phyloP scores from a whole-genome alignment of 2,888 invertebrate genomes.

The Cephus nigrinus region DNA sequence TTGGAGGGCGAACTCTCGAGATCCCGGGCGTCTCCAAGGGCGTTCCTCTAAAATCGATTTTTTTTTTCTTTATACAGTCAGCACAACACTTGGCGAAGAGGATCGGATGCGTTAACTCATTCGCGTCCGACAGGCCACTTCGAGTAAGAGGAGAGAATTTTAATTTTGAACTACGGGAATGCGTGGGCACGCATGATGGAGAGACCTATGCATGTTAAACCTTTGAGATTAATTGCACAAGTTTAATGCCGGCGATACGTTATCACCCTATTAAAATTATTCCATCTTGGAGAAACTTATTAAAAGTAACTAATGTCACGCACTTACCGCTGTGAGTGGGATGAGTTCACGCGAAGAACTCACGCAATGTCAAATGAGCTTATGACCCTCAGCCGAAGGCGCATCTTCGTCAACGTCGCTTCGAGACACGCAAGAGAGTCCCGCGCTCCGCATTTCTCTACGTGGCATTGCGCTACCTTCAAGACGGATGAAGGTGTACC shows the following conservation, averaged over 20 bases:
- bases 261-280: slow-evolving; percentile 32
- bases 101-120: too few species aligned
- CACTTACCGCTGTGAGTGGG: neutral
- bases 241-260: slow-evolving; percentile 38
- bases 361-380: neutral
- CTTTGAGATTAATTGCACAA: slow-evolving; percentile 34
- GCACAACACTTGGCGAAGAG: too few species aligned
- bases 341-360: neutral
- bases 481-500: neutral
- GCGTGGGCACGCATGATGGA: neutral
- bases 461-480: neutral
- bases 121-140: neutral
- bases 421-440: neutral
- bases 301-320: neutral
- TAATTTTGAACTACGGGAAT: neutral
- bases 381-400: too few species aligned
- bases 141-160: neutral
- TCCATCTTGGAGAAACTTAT: slow-evolving; percentile 15
- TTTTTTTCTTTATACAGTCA: neutral
- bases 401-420: neutral
- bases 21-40: neutral
- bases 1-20: neutral
- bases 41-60: neutral
- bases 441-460: neutral
- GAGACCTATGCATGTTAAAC: neutral